phyloP scores from a whole-genome alignment of 2,113 vertebrate genomes.

The Perca flavescens region DNA sequence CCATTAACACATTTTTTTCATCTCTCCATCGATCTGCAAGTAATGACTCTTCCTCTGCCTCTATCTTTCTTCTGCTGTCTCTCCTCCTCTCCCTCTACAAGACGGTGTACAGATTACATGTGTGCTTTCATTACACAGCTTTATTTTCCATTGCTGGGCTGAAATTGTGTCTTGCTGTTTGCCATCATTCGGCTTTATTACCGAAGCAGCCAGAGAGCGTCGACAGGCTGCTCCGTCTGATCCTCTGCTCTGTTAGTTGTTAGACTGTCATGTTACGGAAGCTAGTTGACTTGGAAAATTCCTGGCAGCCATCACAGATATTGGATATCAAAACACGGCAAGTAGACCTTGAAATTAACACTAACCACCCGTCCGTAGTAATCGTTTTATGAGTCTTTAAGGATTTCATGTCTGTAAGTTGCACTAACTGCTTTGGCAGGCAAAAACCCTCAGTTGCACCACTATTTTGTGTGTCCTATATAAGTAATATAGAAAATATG shows the following conservation, averaged over 20 bases:
- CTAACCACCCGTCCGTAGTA: conserved; percentile 41
- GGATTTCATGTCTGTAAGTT: conserved; percentile 43
- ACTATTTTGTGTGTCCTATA: not conserved
- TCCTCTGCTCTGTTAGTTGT: conserved; percentile 55
- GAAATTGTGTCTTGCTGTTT: conserved; percentile 71
- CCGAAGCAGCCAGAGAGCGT: conserved; percentile 51
- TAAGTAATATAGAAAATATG: not conserved
- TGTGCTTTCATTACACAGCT: conserved; percentile 71
- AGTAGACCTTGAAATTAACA: conserved; percentile 56
- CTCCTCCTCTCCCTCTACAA: conserved; percentile 34
- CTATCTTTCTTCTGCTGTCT: conserved; percentile 35
- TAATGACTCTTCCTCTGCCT: conserved; percentile 32
- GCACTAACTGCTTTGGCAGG: conserved; percentile 24
- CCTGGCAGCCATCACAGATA: conserved; percentile 54
- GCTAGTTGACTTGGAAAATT: conserved; percentile 54
- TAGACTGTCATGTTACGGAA: conserved; percentile 57
- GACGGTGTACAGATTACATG: conserved; percentile 67
- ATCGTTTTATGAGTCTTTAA: conserved; percentile 45
- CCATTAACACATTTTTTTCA: conserved; percentile 59
- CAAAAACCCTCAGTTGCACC: not conserved
- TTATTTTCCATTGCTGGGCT: conserved; percentile 66
- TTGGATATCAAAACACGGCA: conserved; percentile 50
- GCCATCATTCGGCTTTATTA: conserved; percentile 71
- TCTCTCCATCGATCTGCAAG: conserved; percentile 64
- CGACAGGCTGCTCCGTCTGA: conserved; percentile 60